These are phyloP conservation scores for Phymorhynchus buccinoides DNA, from an alignment of 1,140 invertebrate genomes.

Conservation along the genomic window DNA sequence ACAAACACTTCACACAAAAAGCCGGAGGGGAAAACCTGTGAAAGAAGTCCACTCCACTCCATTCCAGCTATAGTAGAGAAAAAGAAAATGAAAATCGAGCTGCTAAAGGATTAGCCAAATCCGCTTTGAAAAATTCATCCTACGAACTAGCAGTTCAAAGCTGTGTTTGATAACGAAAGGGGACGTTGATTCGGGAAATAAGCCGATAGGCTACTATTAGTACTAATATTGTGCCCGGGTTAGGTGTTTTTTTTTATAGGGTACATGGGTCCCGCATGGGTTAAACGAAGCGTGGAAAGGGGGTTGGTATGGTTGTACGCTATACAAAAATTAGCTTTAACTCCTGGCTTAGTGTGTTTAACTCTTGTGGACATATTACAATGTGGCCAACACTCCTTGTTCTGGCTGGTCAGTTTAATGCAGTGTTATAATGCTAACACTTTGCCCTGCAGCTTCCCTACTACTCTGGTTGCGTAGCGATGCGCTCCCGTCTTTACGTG, in stretches of 20 bases:
- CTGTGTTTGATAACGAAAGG: neutral
- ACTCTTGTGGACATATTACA: neutral
- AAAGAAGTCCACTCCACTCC: neutral
- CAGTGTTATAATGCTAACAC: neutral
- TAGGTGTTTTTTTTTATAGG: neutral
- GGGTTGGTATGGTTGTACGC: neutral
- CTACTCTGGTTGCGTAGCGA: too few relatives aligned
- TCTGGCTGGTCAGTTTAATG: neutral
- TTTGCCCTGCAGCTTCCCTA: neutral
- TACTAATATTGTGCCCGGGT: too few relatives aligned
- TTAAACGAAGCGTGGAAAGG: neutral
- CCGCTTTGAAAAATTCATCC: constrained; percentile 6
- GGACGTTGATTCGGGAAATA: neutral
- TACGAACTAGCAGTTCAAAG: neutral
- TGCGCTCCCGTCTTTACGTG: too few relatives aligned
- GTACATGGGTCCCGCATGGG: neutral
- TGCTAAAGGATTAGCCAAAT: constrained; percentile 13
- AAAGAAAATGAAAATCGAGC: neutral
- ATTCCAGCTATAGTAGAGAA: neutral
- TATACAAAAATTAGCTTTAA: constrained; percentile 24
- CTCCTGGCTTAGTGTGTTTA: neutral
- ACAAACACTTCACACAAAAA: neutral
- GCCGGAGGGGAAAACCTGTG: neutral
- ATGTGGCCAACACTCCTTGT: neutral
- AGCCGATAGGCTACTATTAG: too few relatives aligned